Conservation (phyloP, 2,888 invertebrate species). For the Caenorhabditis sp. region DNA sequence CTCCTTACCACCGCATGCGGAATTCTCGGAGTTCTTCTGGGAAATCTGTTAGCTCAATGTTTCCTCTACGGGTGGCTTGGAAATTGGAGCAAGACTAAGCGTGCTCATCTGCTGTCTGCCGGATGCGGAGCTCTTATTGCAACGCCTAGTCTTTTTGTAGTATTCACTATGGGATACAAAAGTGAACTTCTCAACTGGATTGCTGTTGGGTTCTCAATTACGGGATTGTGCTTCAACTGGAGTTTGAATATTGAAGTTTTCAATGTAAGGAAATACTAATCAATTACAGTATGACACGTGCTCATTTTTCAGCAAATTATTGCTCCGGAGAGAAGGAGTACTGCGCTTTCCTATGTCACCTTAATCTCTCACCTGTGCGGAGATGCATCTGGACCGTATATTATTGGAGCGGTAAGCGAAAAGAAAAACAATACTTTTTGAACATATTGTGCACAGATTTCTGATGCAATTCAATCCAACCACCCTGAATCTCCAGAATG, state of each 20-base stretch:
- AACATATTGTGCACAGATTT: no score
- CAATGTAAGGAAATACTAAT: slow-evolving; percentile 74
- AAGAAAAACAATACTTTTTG: no score
- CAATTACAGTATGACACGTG: no score
- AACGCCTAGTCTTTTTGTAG: slow-evolving; percentile 86
- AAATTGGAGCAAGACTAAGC: slow-evolving; percentile 55
- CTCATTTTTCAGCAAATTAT: slow-evolving; percentile 92
- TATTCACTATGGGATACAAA: slow-evolving; percentile 59
- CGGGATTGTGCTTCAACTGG: slow-evolving; percentile 94
- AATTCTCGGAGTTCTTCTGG: slow-evolving; percentile 93
- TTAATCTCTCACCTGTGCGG: slow-evolving; percentile 96
- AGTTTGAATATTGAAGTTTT: slow-evolving; percentile 96
- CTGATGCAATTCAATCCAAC: slow-evolving; percentile 72
- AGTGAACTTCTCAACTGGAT: slow-evolving; percentile 85
- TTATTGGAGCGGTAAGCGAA: slow-evolving; percentile 89
- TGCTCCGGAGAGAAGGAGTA: slow-evolving; percentile 94
- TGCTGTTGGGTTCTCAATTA: slow-evolving; percentile 38
- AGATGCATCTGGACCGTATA: slow-evolving; percentile 97
- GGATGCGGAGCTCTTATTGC: slow-evolving; percentile 92
- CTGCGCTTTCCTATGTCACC: slow-evolving; percentile 98
- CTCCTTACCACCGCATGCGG: slow-evolving; percentile 95
- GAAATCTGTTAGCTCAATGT: slow-evolving; percentile 88
- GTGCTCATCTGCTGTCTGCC: slow-evolving; percentile 84
- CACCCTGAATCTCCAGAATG: slow-evolving; percentile 56
- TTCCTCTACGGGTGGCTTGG: slow-evolving; percentile 58